Evolutionary conservation across 2,888 invertebrate species (phyloP).

Genomic region (Nephrotoma flavescens): DNA sequence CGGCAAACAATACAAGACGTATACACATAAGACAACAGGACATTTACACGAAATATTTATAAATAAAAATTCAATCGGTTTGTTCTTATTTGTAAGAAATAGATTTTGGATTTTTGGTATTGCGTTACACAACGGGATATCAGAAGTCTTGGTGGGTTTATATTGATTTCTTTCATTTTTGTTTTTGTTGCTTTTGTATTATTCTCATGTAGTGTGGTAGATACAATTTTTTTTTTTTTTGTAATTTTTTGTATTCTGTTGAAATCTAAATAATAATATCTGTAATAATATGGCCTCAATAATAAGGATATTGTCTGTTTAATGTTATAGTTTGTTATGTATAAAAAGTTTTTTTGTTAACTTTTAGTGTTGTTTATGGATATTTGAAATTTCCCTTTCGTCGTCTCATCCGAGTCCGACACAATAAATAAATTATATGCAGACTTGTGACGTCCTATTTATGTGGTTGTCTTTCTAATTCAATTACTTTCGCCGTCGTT

Average conservation of each 20-base stretch:
- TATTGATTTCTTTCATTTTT: neutral
- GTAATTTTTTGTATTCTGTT: neutral
- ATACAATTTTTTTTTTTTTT: neutral
- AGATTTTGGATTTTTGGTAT: neutral
- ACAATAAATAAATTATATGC: neutral
- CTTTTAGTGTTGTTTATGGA: neutral
- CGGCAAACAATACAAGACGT: neutral
- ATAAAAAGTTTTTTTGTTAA: neutral
- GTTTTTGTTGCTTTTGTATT: neutral
- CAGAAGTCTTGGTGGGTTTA: slow-evolving; percentile 1
- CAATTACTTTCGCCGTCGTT: neutral
- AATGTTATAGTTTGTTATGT: neutral
- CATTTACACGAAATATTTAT: neutral
- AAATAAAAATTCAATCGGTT: neutral
- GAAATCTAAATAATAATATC: neutral
- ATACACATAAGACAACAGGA: neutral
- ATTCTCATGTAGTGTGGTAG: neutral
- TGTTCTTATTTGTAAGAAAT: neutral
- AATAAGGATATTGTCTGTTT: slow-evolving; percentile 2
- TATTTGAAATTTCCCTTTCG: neutral
- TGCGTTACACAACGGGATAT: slow-evolving; percentile 3
- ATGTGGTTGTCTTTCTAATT: neutral
- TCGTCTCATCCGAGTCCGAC: neutral
- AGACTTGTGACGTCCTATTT: neutral
- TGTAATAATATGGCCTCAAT: slow-evolving; percentile 1